Percentiles rank a stretch among this genome's conserved stretches.
Evolutionary conservation across 2,888 invertebrate genomes (phyloP).

Genomic region (Cataglyphis rosenhaueri): DNA sequence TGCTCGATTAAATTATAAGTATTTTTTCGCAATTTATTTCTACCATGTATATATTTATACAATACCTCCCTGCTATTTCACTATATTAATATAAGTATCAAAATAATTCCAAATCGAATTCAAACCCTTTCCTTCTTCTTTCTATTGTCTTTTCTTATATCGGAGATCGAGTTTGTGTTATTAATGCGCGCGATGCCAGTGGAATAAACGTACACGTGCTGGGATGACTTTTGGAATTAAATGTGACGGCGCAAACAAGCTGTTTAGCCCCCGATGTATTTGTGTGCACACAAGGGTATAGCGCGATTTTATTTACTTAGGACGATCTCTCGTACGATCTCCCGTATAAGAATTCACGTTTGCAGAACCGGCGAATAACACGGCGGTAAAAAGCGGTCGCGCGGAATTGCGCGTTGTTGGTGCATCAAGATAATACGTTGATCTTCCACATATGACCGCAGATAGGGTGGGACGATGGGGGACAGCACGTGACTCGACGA

Average conservation of each 20-base stretch:
- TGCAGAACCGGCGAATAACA: slow-evolving; percentile 22
- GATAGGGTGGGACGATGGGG: slow-evolving; percentile 44
- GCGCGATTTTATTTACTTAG: slow-evolving; percentile 68
- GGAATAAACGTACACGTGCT: slow-evolving; percentile 55
- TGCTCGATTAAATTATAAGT: background rate
- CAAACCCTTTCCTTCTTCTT: background rate
- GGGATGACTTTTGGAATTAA: slow-evolving; percentile 55
- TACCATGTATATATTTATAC: background rate
- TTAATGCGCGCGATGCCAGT: slow-evolving; percentile 57
- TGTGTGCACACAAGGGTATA: slow-evolving; percentile 32
- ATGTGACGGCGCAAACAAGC: slow-evolving; percentile 50
- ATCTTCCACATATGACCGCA: slow-evolving; percentile 49
- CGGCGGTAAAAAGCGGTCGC: slow-evolving; percentile 50
- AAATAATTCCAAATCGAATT: background rate
- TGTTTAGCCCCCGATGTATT: slow-evolving; percentile 57
- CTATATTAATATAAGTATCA: background rate
- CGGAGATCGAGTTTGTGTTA: slow-evolving; percentile 59
- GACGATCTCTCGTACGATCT: slow-evolving; percentile 43
- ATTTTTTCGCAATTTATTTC: background rate
- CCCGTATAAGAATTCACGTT: slow-evolving; percentile 34
- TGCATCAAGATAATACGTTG: slow-evolving; percentile 54
- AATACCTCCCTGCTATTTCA: background rate
- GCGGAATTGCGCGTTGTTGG: slow-evolving; percentile 45
- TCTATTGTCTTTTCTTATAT: slow-evolving; percentile 37
- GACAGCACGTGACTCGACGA: slow-evolving; percentile 71